These are phyloP conservation scores for Achatina immaculata DNA, from an alignment of 1,140 invertebrate species.

Conservation along the genomic window DNA sequence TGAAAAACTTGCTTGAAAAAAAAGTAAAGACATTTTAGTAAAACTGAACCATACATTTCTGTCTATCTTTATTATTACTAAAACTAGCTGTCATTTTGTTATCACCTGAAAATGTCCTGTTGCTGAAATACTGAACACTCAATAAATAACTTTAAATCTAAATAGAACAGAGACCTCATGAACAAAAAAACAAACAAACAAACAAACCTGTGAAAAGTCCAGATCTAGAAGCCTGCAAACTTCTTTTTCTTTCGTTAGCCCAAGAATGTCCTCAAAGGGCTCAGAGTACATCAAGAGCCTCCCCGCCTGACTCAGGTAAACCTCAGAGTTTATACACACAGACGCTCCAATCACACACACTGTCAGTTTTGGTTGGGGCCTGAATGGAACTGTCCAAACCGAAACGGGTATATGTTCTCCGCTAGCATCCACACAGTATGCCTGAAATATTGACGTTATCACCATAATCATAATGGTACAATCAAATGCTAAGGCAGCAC, in stretches of 20 bases:
- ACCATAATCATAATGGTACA: too few species aligned
- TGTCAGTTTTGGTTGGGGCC: slow-evolving; percentile 1
- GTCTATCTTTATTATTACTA: too few species aligned
- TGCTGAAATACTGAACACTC: too few species aligned
- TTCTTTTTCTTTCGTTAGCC: not conserved
- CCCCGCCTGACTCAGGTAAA: not conserved
- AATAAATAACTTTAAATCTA: too few species aligned
- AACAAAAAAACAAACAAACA: not conserved
- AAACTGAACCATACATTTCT: too few species aligned
- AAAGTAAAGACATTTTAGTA: too few species aligned
- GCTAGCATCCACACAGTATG: slow-evolving; percentile 6
- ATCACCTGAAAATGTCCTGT: too few species aligned
- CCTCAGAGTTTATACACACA: not conserved
- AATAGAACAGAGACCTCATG: not conserved
- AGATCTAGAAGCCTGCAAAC: not conserved
- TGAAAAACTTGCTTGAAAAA: too few species aligned
- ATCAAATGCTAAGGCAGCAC: too few species aligned
- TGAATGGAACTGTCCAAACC: slow-evolving; percentile 23
- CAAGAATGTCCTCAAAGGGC: slow-evolving; percentile 10
- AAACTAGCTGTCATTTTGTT: too few species aligned
- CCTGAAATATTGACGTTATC: slow-evolving; percentile 21
- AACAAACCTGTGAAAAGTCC: slow-evolving; percentile 4
- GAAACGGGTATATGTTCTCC: slow-evolving; percentile 5
- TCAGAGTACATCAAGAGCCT: not conserved
- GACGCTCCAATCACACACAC: slow-evolving; percentile 25